Evolutionary conservation across 2,797 vertebrate species (phyloP), one percentile per base, ranked within the genome.

Genomic region (Pitangus sulphuratus): DNA sequence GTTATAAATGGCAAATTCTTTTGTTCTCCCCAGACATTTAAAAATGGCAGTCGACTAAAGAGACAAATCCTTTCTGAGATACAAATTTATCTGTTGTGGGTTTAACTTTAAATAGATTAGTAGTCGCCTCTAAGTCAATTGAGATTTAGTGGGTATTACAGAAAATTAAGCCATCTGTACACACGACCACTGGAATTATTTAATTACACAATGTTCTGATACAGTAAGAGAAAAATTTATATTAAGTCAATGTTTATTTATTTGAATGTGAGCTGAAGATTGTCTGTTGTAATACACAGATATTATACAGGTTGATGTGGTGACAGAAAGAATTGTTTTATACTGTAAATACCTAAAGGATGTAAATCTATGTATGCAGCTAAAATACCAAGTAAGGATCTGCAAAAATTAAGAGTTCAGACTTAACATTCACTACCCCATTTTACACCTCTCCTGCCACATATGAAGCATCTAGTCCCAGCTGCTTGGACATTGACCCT

Each of bases 81-180:
- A 84, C 61, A 70, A 57, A 79, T 69, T 45, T 84, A 76, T 33
- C 75, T 66, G 31, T n/a, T 77, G 68, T 90, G 60, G 65, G 26
- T 88, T 94, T 91, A 87, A 95, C 85, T 95, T 94, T 90, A 81
- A 95, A 91, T 75, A 96, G 91, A 84, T 93, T 88, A 86, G 65
- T 76, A 72, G 85, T 65, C 57, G 39, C 65, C 56, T 89, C 78
- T 87, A 94, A 91, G 90, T 95, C 89, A 83, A 94, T 61, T 78
- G 87, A 86, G 89, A 61, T 95, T 95, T 94, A 90, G 69, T 69
- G 76, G 68, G 61, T 88, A 92, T 90, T 94, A 78, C 69, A 94
- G 85, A 94, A 96, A 95, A 93, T 91, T 86, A 91, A 91, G 76
- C 69, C 91, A 93, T 95, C 87, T 95, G 79, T 88, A 94, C 91